These are phyloP conservation scores for Trochalopteron elliotii DNA, from an alignment of 2,113 vertebrate species.

Conservation along the genomic window DNA sequence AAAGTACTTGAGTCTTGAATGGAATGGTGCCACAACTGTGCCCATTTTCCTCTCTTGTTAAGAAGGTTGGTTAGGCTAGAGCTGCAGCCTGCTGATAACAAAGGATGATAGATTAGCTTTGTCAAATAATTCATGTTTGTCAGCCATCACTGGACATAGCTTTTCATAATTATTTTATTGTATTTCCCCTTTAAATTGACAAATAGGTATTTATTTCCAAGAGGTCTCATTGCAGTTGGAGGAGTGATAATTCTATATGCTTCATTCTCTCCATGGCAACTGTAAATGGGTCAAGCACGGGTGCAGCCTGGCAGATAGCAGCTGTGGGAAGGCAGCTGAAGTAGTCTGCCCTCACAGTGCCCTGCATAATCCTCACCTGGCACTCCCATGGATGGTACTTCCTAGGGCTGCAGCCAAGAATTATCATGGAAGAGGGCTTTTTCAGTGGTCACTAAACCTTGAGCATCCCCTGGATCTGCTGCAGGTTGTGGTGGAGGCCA, in stretches of 20 bases:
- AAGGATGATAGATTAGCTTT: neutral
- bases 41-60: neutral
- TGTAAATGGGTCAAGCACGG: neutral
- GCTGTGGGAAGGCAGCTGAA: neutral
- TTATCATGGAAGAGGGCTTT: neutral
- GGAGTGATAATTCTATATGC: neutral
- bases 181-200: neutral
- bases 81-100: neutral
- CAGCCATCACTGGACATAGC: neutral
- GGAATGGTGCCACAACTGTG: neutral
- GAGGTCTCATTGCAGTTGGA: neutral
- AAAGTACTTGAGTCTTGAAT: neutral
- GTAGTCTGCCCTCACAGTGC: neutral
- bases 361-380: neutral
- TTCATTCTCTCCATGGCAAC: slow-evolving; percentile 24
- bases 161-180: neutral
- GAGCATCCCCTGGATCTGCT: neutral
- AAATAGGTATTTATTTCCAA: neutral
- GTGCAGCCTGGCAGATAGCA: neutral
- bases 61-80: neutral
- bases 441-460: neutral
- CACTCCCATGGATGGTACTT: neutral
- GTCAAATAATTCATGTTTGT: neutral
- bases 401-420: neutral
- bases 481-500: neutral